Evolutionary conservation across 1,140 invertebrate species (phyloP), one percentile per base, ranked within the genome.

Genomic region (Melipona quadrifasciata): DNA sequence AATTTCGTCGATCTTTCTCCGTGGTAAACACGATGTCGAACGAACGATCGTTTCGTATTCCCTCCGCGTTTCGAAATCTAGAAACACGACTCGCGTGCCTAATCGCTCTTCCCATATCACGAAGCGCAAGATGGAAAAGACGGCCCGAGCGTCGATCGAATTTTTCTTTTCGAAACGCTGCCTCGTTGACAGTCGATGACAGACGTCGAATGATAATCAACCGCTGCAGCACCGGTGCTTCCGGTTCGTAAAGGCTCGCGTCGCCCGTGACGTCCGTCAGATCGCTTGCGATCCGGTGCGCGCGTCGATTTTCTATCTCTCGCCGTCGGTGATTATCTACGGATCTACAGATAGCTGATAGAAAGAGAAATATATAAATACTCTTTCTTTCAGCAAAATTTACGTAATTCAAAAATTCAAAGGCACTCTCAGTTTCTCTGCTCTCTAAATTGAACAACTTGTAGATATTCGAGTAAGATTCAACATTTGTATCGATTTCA

Each of bases 121-220:
- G 47, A 34, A 11, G 6, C 12, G 21, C 31, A 12, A 61, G 57
- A 55, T 53, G 34, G 34, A 11, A 47, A 47, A 31, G 55, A 65
- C 1, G 2, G n/a, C 47, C 27, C 11, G 53, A 6, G 21, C 4
- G 21, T 21, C 11, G 57, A 27, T 71, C 16, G 68, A 80, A 64
- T 31, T 51, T 57, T 31, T 27, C 73, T 14, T 27, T 14, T 61
- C 47, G 4, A 53, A 19, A 1, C 27, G 73, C 53, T 55, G 21
- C 16, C n/a, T 34, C 34, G 17, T 47, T 10, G 64, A 39, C 17
- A 47, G 39, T 31, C 75, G 83, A 68, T 70, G 67, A 75, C 72
- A 87, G 87, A 86, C 90, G 80, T 87, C 61, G 68, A 85, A 80
- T 70, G 71, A 82, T 31, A 61, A 68, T 82, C 72, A 67, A 70